Evolutionary conservation across 2,888 invertebrate species (phyloP), one percentile per base, ranked within the genome.

Genomic region (Cryptus armator): DNA sequence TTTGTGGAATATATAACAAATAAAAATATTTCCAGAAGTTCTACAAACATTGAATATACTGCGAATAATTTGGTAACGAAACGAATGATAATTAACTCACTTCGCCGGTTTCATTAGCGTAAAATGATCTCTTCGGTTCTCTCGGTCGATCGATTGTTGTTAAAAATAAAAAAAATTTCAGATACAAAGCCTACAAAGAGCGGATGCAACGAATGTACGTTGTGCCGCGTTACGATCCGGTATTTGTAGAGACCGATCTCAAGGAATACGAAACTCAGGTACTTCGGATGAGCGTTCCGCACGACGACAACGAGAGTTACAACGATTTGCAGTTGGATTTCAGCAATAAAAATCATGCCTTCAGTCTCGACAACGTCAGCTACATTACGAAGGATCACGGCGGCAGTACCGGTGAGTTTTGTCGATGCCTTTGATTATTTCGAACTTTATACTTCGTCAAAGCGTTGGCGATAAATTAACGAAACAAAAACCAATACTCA

Each of bases 201-300:
- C 96, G 97, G 90, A 96, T 97, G 93, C 95, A 96, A 72, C 95
- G 97, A 19, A 97, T 97, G 93, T 97, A 97, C 88, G 95, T 96
- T 0, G 95, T 96, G 5, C 96, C 97, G 0, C 95, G 97, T 37
- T 97, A 97, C 91, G 97, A 97, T 92, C 92, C 93, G 16, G 95
- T 95, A 46, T 94, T 97, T 95, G 94, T 96, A 10, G 96, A 97
- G 90, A 97, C 98, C 37, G 97, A 97, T 91, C 95, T 98, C 64
- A 98, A 98, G 89, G 97, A 99, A 94, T 99, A 99, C 93, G 99
- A 99, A 94, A 99, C 98, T 0, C 99, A 99, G 95, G 97, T 98
- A 59, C 94, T 98, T 2, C 98, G 98, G 88, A 98, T 98, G 98
- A 97, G 98, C 86, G 98, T 98, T 2, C 97, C 97, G 0, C 96